Conservation (phyloP, 2,113 vertebrate genomes). For the Bungarus multicinctus region DNA sequence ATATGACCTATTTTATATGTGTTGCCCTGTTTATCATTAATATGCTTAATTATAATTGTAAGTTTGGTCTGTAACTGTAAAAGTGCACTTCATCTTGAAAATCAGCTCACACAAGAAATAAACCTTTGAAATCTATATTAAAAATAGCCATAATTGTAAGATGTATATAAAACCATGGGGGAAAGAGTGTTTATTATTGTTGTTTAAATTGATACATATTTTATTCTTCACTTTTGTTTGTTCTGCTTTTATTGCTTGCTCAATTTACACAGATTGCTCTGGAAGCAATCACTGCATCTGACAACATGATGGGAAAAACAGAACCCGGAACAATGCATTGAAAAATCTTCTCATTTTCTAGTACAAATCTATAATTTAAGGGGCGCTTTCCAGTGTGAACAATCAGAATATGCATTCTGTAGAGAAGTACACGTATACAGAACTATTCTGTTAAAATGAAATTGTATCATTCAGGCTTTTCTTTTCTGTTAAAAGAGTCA, state of each 20-base stretch:
- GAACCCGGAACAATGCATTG: not conserved
- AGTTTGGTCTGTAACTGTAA: conserved; percentile 24
- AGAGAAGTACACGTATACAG: not conserved
- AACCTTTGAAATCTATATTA: not conserved
- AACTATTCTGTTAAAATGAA: not conserved
- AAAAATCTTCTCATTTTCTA: not conserved
- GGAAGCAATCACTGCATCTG: not conserved
- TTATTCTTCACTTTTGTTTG: not conserved
- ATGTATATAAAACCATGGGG: not conserved
- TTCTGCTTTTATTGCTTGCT: not conserved
- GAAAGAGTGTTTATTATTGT: not conserved
- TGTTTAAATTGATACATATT: not conserved
- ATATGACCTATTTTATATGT: conserved; percentile 16
- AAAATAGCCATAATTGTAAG: not conserved
- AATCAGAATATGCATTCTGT: not conserved
- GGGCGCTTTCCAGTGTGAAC: not conserved
- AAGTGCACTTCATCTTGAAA: conserved; percentile 6
- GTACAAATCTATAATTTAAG: not conserved
- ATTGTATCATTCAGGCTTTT: not conserved
- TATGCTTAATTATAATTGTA: conserved; percentile 32
- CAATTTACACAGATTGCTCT: not conserved
- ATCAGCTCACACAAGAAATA: conserved; percentile 10
- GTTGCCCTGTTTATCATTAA: conserved; percentile 23
- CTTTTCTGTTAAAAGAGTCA: not conserved
- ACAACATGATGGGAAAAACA: not conserved